Evolutionary conservation across 2,888 invertebrate genomes (phyloP).

Genomic region (Ramazzottius varieornatus): DNA sequence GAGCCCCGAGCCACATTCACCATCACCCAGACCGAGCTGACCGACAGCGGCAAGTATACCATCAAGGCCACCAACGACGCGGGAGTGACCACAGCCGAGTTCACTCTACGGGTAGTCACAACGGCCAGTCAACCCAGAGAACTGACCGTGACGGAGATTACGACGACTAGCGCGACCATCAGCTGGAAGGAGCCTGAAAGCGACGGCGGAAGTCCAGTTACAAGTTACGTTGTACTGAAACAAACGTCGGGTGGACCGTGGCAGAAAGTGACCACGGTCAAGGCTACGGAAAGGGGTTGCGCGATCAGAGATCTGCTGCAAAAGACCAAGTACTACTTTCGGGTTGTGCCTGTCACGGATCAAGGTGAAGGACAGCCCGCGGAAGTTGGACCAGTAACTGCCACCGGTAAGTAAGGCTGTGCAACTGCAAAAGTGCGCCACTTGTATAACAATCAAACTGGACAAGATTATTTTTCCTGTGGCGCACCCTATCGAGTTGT

Average conservation of each 20-base stretch:
- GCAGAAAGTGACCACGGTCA: neutral
- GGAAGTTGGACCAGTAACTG: neutral
- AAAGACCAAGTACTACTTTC: neutral
- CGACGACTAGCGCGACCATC: constrained; percentile 1
- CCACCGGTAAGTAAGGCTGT: neutral
- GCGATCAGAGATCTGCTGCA: neutral
- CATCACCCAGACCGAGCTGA: constrained; percentile 14
- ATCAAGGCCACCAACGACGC: constrained; percentile 16
- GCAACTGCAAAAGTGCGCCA: no score
- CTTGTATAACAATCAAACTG: no score
- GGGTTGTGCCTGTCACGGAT: neutral
- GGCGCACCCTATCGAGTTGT: no score
- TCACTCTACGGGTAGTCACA: constrained; percentile 17
- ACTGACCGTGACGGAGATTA: neutral
- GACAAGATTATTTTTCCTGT: no score
- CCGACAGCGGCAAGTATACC: constrained; percentile 19
- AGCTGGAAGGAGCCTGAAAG: constrained; percentile 6
- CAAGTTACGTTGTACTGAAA: constrained; percentile 8
- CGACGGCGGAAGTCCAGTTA: constrained; percentile 8
- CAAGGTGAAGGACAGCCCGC: neutral
- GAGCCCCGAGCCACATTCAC: constrained; percentile 9
- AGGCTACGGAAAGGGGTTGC: neutral
- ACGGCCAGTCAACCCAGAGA: constrained; percentile 4
- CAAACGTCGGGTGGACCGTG: neutral
- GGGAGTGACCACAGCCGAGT: constrained; percentile 17